Evolutionary conservation across 2,113 vertebrate genomes (phyloP).

Genomic region (Limanda limanda): DNA sequence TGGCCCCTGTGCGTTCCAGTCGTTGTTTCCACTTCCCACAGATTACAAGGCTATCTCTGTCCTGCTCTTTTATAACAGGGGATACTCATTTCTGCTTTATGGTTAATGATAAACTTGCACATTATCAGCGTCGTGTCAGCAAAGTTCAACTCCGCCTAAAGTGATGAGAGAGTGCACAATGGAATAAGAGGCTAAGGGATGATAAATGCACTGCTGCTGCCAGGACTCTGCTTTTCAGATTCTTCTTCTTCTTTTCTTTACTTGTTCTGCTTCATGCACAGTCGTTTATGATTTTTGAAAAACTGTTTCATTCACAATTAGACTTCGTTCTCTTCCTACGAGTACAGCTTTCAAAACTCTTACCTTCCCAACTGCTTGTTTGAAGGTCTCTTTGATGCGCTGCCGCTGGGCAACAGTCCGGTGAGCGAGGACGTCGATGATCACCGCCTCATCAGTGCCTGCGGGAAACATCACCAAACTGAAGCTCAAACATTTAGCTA

Average conservation of each 20-base stretch:
- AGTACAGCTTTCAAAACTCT: constrained; percentile 6
- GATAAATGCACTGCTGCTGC: background rate
- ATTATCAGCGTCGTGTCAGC: constrained; percentile 12
- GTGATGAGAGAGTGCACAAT: background rate
- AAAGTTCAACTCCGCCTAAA: background rate
- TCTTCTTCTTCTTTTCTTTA: background rate
- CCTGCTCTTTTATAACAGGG: constrained; percentile 8
- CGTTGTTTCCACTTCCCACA: constrained; percentile 4
- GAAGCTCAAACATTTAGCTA: background rate
- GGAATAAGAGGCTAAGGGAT: background rate
- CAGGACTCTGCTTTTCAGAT: background rate
- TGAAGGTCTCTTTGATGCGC: constrained; percentile 90
- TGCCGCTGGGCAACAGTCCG: constrained; percentile 90
- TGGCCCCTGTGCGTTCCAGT: background rate
- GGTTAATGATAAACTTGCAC: constrained; percentile 64
- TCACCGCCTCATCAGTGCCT: constrained; percentile 91
- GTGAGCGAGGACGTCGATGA: constrained; percentile 83
- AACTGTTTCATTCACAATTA: background rate
- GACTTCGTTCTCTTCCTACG: no score
- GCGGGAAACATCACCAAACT: constrained; percentile 18
- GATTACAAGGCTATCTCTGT: constrained; percentile 30
- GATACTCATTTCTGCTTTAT: constrained; percentile 36
- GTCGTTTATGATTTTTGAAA: background rate
- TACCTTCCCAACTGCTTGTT: constrained; percentile 91
- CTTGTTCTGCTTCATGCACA: background rate